Evolutionary conservation across 1,140 invertebrate genomes (phyloP), one percentile per base, ranked within the genome.

Genomic region (Sitobion miscanthi): DNA sequence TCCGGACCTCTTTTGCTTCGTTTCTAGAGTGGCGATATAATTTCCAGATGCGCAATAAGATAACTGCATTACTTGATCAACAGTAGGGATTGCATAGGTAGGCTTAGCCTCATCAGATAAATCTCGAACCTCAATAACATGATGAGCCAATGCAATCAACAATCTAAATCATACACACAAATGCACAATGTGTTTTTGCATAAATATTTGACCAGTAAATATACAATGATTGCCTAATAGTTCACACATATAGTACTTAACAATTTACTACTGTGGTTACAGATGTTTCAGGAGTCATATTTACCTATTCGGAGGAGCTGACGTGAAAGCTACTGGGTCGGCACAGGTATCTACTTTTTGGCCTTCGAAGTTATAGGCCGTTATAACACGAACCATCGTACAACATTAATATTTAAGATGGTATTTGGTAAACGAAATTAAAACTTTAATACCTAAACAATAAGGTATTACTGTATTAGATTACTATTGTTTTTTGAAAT

Each of bases 301-400:
- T 93, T 86, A 93, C 91, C 82, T 82, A 25, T 93, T 93, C 7
- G 49, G 35, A 45, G 96, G 95, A 38, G 96, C 96, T 20, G 96
- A 95, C 54, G 96, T 96, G 23, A 96, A 96, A 23, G 96, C 96
- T 0, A 96, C 96, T 1, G 96, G 96, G 94, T 97, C 96, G 94
- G 97, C 96, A 87, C 97, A 96, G 42, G 96, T 96, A 93, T 96
- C 96, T 21, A 97, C 96, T 94, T 96, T 96, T 95, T 97, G 97
- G 35, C 96, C 96, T 25, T 95, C 94, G 94, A 97, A 97, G 95
- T 97, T 97, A 94, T 97, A 97, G 91, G 97, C 96, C 42, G 96
- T 96, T 90, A 97, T 96, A 3, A 97, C 96, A 20, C 96, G 96
- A 38, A 97, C 97, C 97, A 97, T 97, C 85, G 23, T n/a, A 6